Evolutionary conservation across 2,113 vertebrate genomes (phyloP).

Genomic region (Montifringilla adamsi): DNA sequence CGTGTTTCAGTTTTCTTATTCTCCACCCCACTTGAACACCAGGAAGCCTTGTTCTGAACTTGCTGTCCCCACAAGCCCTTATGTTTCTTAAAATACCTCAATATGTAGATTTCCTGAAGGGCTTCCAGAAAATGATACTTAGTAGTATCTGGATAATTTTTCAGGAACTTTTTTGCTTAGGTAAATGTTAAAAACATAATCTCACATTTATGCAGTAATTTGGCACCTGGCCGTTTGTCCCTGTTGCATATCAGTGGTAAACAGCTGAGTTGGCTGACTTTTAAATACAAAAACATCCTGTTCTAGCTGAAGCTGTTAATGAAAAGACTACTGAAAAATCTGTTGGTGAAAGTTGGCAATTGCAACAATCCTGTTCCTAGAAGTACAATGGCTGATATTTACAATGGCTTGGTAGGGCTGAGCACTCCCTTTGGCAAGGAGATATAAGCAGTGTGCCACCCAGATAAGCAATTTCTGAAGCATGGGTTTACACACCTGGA

Average conservation of each 20-base stretch:
- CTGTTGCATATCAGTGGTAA: background rate
- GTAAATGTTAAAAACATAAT: background rate
- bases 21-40: background rate
- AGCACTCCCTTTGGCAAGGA: background rate
- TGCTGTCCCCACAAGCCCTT: background rate
- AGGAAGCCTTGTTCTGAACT: background rate
- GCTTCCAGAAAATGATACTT: background rate
- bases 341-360: background rate
- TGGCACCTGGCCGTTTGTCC: background rate
- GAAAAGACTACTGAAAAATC: background rate
- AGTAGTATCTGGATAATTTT: background rate
- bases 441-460: accelerated
- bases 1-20: background rate
- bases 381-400: background rate
- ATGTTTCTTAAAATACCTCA: background rate
- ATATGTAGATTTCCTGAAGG: background rate
- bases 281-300: background rate
- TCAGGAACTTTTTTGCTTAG: background rate
- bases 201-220: background rate
- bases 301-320: background rate
- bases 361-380: background rate
- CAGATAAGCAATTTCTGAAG: background rate
- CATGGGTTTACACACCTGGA: background rate
- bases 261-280: background rate
- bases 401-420: background rate